Percentiles rank a stretch among this genome's conserved stretches.
Conservation (phyloP, 2,888 invertebrate genomes). For the Cephalotes varians region DNA sequence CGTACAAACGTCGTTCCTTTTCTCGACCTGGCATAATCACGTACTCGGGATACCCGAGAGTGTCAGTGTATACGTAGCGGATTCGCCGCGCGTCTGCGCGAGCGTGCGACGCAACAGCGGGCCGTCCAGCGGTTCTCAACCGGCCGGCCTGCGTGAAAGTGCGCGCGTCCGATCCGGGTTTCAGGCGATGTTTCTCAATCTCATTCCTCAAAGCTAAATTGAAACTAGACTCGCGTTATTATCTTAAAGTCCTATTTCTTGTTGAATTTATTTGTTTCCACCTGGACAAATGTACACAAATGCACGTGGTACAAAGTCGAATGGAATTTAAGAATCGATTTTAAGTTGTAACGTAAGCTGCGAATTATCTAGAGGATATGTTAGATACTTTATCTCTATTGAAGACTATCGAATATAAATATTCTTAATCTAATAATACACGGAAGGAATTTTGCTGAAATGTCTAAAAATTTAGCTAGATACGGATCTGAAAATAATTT, state of each 20-base stretch:
- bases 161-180: conserved; percentile 71
- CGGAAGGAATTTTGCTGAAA: too few species aligned
- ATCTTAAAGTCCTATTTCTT: not conserved
- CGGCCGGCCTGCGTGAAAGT: conserved; percentile 80
- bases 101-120: conserved; percentile 61
- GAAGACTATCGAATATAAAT: not conserved
- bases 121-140: conserved; percentile 80
- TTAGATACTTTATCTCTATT: not conserved
- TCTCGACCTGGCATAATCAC: conserved; percentile 38
- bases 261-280: not conserved
- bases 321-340: conserved; percentile 10
- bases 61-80: conserved; percentile 1
- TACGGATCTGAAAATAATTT: too few species aligned
- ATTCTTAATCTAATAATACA: not conserved
- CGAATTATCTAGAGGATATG: too few species aligned
- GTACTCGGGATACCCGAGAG: conserved; percentile 4
- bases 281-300: too few species aligned
- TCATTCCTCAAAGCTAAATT: not conserved
- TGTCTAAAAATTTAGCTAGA: too few species aligned
- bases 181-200: conserved; percentile 46
- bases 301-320: not conserved
- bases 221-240: not conserved
- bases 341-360: not conserved
- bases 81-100: conserved; percentile 35
- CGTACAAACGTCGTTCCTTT: conserved; percentile 39